Percentiles rank a stretch among this genome's conserved stretches.
Evolutionary conservation across 2,797 vertebrate genomes (phyloP).

Genomic region (Eupleurogrammus muticus): DNA sequence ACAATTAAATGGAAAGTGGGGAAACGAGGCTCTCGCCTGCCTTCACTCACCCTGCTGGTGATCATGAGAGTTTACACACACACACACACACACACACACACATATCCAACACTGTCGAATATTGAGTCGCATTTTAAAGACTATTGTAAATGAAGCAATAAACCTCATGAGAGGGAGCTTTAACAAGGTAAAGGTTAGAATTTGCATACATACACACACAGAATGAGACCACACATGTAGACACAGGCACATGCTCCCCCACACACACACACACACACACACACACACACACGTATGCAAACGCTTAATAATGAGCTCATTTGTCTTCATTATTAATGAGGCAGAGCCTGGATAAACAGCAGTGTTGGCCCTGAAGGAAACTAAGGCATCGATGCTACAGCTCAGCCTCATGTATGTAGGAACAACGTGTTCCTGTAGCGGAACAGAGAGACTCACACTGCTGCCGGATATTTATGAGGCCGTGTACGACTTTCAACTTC

Average conservation of each 20-base stretch:
- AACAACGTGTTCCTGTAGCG: background rate
- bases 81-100: slow-evolving; percentile 1
- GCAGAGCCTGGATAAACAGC: slow-evolving; percentile 60
- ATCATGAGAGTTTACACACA: slow-evolving; percentile 24
- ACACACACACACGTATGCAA: slow-evolving; percentile 36
- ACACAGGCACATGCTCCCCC: slow-evolving; percentile 1
- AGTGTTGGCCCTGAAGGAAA: slow-evolving; percentile 31
- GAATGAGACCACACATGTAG: slow-evolving; percentile 11
- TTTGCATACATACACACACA: slow-evolving; percentile 42
- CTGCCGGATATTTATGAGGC: slow-evolving; percentile 3
- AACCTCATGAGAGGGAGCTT: slow-evolving; percentile 59
- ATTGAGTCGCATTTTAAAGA: slow-evolving; percentile 30
- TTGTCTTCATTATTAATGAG: slow-evolving; percentile 77
- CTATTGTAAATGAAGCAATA: slow-evolving; percentile 65
- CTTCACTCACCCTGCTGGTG: slow-evolving; percentile 11
- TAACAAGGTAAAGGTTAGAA: slow-evolving; percentile 63
- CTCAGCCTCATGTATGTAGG: slow-evolving; percentile 13
- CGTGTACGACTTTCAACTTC: background rate
- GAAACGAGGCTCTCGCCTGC: slow-evolving; percentile 8
- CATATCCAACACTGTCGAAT: slow-evolving; percentile 13
- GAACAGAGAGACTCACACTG: slow-evolving; percentile 3
- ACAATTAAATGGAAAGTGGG: slow-evolving; percentile 55
- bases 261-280: slow-evolving; percentile 11
- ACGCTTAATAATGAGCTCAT: slow-evolving; percentile 71
- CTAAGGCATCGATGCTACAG: slow-evolving; percentile 32